These are phyloP conservation scores for Phallusia fumigata DNA, from an alignment of 23 tunicate species.

Conservation along the genomic window DNA sequence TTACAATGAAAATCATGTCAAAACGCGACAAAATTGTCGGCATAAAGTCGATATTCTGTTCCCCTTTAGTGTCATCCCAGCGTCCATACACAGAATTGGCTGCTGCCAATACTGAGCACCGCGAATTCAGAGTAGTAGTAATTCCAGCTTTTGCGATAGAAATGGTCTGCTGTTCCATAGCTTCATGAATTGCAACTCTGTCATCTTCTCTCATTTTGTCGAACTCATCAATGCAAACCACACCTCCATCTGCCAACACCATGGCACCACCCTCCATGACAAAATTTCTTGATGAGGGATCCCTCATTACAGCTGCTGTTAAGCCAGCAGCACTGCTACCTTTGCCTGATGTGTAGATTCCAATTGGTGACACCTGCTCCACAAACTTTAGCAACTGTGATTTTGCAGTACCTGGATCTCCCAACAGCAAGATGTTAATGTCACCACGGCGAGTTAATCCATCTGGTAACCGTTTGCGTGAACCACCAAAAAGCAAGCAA, in stretches of 20 bases:
- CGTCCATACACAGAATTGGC: slow-evolving; percentile 98
- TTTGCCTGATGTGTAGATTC: slow-evolving; percentile 98
- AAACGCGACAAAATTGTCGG: slow-evolving; percentile 98
- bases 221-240: slow-evolving; percentile 99
- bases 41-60: slow-evolving; percentile 97
- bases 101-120: slow-evolving; percentile 99
- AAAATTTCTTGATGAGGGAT: slow-evolving; percentile 74
- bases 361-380: slow-evolving; percentile 94
- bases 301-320: slow-evolving; percentile 98
- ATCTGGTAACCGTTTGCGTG: slow-evolving; percentile 95
- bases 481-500: slow-evolving; percentile 96
- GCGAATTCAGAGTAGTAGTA: slow-evolving; percentile 88
- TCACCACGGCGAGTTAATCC: slow-evolving; percentile 97
- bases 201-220: slow-evolving; percentile 99
- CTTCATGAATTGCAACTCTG: slow-evolving; percentile 99
- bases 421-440: slow-evolving; percentile 82
- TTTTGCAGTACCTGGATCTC: slow-evolving; percentile 99
- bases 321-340: slow-evolving; percentile 99
- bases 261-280: slow-evolving; percentile 99
- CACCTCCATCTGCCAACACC: slow-evolving; percentile 99
- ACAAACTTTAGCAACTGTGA: slow-evolving; percentile 97
- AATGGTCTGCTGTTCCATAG: slow-evolving; percentile 99
- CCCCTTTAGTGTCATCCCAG: slow-evolving; percentile 99
- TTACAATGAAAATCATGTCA: slow-evolving; percentile 99
- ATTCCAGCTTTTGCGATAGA: slow-evolving; percentile 98